Evolutionary conservation across 2,888 invertebrate genomes (phyloP), one percentile per base, ranked within the genome.

Genomic region (Rhimphoctona megacephalus): DNA sequence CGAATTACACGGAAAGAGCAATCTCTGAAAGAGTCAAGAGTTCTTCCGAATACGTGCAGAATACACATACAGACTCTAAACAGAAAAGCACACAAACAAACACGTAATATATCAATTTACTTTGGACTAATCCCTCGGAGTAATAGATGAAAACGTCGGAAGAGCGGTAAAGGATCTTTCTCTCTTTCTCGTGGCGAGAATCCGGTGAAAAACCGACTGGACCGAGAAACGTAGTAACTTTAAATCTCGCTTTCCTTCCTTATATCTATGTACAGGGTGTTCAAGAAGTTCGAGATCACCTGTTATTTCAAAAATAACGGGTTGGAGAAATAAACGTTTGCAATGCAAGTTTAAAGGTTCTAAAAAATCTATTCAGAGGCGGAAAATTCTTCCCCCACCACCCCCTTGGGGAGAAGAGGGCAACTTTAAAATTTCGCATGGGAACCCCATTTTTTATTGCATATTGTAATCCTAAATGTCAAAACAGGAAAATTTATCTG

Each of bases 101-200:
- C 57, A 61, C 57, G 17, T 61, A 22, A 36, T 49, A 76, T 64
- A 52, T 52, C 52, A 39, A 64, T 80, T 69, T 74, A 64, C 25
- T 54, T 61, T 61, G 46, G 79, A 85, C 82, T 85, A 82, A 85
- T 85, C 79, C 78, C 82, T 79, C 19, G 49, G 79, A 78, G 85
- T 85, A 85, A 82, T 69, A 74, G 69, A 82, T 78, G 57, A 80
- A 61, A 82, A 74, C 61, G 82, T 79, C 69, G 67, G 66, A 73
- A 39, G 57, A 64, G 36, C 61, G 14, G 73, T 64, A 57, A 80
- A 83, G 78, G 46, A 76, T 69, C 64, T 22, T 30, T 76, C 61
- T 57, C 46, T 61, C 61, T 61, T 25, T 49, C 74, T 82, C 78
- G 69, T 54, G 61, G 78, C 70, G 74, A 64, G 70, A 73, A 70